phyloP scores from a whole-genome alignment of 2,797 vertebrate genomes.

The Momotus momota region DNA sequence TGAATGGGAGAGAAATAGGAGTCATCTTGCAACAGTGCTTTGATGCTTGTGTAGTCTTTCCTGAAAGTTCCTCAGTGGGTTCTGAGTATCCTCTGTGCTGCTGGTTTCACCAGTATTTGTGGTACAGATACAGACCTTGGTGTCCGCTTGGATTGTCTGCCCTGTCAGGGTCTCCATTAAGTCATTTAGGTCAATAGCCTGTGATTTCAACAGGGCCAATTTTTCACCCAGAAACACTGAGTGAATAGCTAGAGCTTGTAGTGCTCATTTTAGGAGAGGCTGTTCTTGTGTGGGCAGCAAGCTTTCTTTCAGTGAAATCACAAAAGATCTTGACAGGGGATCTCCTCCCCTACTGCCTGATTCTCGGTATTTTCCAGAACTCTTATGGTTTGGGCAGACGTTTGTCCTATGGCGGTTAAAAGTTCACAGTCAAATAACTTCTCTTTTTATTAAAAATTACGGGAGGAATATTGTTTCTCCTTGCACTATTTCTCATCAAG shows the following conservation, averaged over 20 bases:
- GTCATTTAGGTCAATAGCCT: neutral
- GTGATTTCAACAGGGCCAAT: neutral
- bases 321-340: constrained; percentile 10
- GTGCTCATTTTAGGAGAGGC: neutral
- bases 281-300: neutral
- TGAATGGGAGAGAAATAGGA: neutral
- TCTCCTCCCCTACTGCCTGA: neutral
- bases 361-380: neutral
- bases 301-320: neutral
- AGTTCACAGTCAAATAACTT: constrained; percentile 11
- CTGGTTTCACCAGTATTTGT: neutral
- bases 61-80: neutral
- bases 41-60: neutral
- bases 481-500: neutral
- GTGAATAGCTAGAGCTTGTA: neutral
- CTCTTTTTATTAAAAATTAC: neutral
- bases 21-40: neutral
- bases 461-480: neutral
- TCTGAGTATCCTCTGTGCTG: neutral
- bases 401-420: neutral
- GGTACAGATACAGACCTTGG: neutral
- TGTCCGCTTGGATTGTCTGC: neutral
- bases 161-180: neutral
- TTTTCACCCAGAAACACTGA: neutral
- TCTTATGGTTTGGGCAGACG: neutral